Conservation (phyloP, 1,140 invertebrate genomes). For the Cherax destructor region DNA sequence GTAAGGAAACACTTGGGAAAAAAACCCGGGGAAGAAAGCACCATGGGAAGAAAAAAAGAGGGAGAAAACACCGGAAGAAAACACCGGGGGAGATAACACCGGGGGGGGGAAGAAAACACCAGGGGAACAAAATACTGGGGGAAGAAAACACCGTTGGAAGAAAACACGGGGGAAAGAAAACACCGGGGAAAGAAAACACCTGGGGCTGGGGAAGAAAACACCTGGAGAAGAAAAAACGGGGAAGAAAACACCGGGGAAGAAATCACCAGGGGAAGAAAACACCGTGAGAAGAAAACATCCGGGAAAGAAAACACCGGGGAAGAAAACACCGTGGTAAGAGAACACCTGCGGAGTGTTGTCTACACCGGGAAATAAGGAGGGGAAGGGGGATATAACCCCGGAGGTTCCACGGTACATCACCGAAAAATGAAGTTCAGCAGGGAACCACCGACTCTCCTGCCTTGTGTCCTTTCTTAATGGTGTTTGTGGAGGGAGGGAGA, state of each 20-base stretch:
- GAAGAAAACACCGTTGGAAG: neutral
- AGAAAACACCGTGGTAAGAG: neutral
- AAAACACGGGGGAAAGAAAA: no score
- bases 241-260: neutral
- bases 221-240: neutral
- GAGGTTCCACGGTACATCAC: neutral
- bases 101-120: neutral
- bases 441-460: neutral
- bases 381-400: neutral
- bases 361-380: neutral
- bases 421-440: neutral
- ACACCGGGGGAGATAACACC: no score
- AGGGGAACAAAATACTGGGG: no score
- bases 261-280: neutral
- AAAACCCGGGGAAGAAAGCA: no score
- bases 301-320: neutral
- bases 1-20: no score
- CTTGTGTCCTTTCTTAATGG: neutral
- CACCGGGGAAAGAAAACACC: no score
- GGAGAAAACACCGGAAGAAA: no score
- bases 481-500: neutral
- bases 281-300: neutral
- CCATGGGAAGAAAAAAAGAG: no score
- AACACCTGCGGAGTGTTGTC: neutral
- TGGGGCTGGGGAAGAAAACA: neutral